phyloP scores from a whole-genome alignment of 1,140 invertebrate species.

The Gryon sp. region DNA sequence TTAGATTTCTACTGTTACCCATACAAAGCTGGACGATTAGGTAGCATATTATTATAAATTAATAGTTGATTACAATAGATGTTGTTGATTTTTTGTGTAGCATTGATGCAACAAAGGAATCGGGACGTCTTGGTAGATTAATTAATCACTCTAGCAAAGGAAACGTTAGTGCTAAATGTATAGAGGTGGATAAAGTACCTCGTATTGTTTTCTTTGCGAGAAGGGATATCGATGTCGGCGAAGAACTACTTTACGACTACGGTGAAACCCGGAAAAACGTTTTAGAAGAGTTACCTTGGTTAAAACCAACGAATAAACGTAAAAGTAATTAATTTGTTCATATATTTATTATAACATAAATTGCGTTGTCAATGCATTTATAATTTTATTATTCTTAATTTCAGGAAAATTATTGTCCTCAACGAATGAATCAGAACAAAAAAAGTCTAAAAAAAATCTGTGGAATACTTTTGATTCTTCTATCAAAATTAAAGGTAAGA shows the following conservation, averaged over 20 bases:
- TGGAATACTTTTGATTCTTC: too few species aligned
- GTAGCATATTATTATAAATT: too few species aligned
- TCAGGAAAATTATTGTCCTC: too few species aligned
- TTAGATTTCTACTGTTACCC: not conserved
- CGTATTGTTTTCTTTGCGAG: not conserved
- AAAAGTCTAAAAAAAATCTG: too few species aligned
- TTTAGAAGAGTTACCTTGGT: not conserved
- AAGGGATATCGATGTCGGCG: not conserved
- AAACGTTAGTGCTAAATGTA: not conserved
- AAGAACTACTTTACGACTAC: not conserved
- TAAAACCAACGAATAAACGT: too few species aligned
- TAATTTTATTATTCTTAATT: too few species aligned
- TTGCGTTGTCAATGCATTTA: too few species aligned
- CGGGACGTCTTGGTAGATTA: not conserved
- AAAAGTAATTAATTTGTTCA: too few species aligned
- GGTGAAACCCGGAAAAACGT: not conserved
- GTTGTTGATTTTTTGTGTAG: not conserved
- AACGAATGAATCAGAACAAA: too few species aligned
- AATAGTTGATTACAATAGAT: not conserved
- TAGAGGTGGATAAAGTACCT: not conserved
- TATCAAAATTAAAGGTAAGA: too few species aligned
- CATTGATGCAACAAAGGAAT: constrained; percentile 1
- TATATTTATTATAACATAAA: too few species aligned
- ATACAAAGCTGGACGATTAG: too few species aligned
- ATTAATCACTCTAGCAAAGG: not conserved